phyloP scores from a whole-genome alignment of 1,140 invertebrate genomes.

The Aphidius gifuensis region DNA sequence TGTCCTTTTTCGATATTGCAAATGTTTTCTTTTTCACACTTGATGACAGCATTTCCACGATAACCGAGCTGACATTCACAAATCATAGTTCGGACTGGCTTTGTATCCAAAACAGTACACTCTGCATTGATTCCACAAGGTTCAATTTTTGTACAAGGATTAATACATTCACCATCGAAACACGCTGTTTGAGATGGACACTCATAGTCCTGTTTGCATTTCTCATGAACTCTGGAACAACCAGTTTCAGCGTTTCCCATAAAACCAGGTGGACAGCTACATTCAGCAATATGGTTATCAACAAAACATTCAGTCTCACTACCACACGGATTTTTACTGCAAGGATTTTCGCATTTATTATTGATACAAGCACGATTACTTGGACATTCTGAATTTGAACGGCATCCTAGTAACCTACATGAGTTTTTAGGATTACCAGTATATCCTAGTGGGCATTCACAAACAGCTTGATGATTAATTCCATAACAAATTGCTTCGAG shows the following conservation, averaged over 20 bases:
- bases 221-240: constrained; percentile 62
- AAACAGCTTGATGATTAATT: constrained; percentile 73
- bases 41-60: constrained; percentile 74
- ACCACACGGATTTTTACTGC: constrained; percentile 66
- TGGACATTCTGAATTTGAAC: constrained; percentile 73
- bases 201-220: constrained; percentile 74
- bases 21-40: constrained; percentile 68
- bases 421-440: constrained; percentile 75
- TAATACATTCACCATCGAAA: constrained; percentile 74
- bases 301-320: constrained; percentile 70
- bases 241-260: constrained; percentile 64
- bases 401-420: constrained; percentile 75
- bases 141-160: constrained; percentile 75
- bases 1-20: constrained; percentile 73
- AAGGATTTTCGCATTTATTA: constrained; percentile 74
- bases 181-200: constrained; percentile 82
- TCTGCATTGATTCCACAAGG: constrained; percentile 80
- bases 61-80: constrained; percentile 85
- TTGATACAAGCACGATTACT: constrained; percentile 75
- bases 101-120: constrained; percentile 77
- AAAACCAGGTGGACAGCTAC: constrained; percentile 75
- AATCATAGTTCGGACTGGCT: constrained; percentile 82
- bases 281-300: constrained; percentile 72
- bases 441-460: constrained; percentile 76
- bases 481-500: constrained; percentile 71